Evolutionary conservation across 1,140 invertebrate species (phyloP), one percentile per base, ranked within the genome.

Genomic region (Arctopsyche grandis): DNA sequence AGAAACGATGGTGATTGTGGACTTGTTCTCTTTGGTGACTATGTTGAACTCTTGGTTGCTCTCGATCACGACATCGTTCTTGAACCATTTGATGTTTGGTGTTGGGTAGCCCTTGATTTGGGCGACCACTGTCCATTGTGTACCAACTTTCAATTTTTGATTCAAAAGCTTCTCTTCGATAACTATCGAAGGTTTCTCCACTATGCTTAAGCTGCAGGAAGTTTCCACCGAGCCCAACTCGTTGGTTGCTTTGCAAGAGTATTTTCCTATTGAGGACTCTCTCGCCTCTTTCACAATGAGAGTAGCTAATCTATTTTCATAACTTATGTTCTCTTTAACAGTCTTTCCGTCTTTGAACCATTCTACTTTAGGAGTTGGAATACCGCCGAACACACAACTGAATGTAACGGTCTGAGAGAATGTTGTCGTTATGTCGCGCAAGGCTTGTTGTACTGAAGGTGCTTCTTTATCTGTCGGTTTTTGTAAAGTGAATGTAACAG

Each of bases 341-440:
- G 89, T 86, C 79, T 90, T 87, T 5, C 89, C 90, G 83, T 91
- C 90, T 84, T 90, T 91, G 66, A 87, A 92, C 97, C 97, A 98
- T 80, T 90, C 91, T 5, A 97, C 91, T 82, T 91, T 92, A n/a
- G 97, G 97, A 84, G 91, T 87, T 3, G 97, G 96, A 83, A 92
- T 88, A n/a, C 95, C 97, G 77, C 91, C 92, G 83, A 95, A 93
- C 60, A 94, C 91, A 84, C 95, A 93, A 16, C 91, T 90, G 52
- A 97, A 87, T 81, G 91, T 93, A 79, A 90, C 89, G 84, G 86
- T 90, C 86, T 92, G 91, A 82, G 86, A 86, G 5, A 91, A 85
- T 78, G 89, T 90, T 52, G 87, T 86, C 0, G 89, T 83, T n/a
- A 89, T 84, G 83, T 93, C 90, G 83, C 90, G 89, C 16, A 94